Evolutionary conservation across 64 coral and sea anemone genomes (phyloP), one percentile per base, ranked within the genome.

Genomic region (Pachyseris speciosa): DNA sequence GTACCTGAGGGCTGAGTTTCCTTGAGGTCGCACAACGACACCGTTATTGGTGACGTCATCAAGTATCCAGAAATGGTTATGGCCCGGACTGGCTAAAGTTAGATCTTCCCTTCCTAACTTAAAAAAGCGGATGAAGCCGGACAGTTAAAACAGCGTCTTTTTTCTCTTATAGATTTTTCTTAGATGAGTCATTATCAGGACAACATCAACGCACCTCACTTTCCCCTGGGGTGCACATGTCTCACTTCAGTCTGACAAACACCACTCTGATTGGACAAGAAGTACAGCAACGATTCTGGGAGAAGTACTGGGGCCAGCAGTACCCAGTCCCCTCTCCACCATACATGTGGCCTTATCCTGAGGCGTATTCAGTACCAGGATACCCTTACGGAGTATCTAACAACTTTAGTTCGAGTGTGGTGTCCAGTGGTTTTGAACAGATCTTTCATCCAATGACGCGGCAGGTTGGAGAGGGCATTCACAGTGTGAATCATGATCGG

Each of bases 221-320:
- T 81, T 33, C 77, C 77, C 33, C 34, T 60, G 77, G 77, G 22
- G 20, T 27, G n/a, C 51, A 81, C 11, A 27, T 81, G 77, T 57
- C 77, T 30, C 51, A 81, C 55, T 81, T 26, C 22, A 81, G 77
- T 61, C 34, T 81, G 22, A 58, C 77, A 81, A 81, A 63, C 77
- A 81, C 77, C 33, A 81, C 51, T 61, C 52, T 79, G 24, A 79
- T 79, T 79, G 75, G 75, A 9, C 75, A 79, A 31, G 75, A 81
- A 36, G 77, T 81, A 31, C 77, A 81, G 19, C 77, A 61, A 9
- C 53, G 77, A 81, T 34, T 81, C 29, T 81, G 77, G 77, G 77
- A 81, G 13, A 81, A 81, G 53, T 60, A 81, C 33, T 60, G 53
- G 53, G 29, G 34, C 4, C 32, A 61, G 1, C 77, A 81, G 33